These are phyloP conservation scores for Marronus borbonicus DNA, from an alignment of 2,888 invertebrate species.

Conservation along the genomic window DNA sequence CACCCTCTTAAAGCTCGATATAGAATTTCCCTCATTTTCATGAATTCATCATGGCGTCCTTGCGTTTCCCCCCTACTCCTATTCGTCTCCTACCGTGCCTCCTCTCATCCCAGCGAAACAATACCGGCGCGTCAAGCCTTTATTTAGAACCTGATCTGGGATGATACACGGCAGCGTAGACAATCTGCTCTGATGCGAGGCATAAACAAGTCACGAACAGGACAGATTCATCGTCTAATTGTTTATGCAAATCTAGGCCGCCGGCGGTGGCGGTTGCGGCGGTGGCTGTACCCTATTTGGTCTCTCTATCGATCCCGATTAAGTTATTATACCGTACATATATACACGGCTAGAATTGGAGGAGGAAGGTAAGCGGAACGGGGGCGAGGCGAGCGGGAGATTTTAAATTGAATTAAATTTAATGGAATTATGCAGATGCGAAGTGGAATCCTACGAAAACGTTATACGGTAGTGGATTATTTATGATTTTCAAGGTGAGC, in stretches of 20 bases:
- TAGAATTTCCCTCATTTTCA: neutral
- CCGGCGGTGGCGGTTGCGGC: neutral
- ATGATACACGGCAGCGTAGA: conserved; percentile 23
- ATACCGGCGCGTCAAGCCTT: conserved; percentile 3
- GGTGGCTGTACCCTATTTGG: neutral
- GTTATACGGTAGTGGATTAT: too few relatives aligned
- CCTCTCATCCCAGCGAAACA: too few relatives aligned
- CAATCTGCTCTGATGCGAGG: conserved; percentile 28
- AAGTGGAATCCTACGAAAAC: too few relatives aligned
- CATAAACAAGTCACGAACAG: conserved; percentile 48
- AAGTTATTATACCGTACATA: conserved; percentile 2
- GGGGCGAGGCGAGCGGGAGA: too few relatives aligned
- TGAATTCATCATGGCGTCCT: conserved; percentile 40
- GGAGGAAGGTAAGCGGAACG: too few relatives aligned
- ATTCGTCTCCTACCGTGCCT: too few relatives aligned
- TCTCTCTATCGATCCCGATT: conserved; percentile 7
- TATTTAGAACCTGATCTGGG: conserved; percentile 23
- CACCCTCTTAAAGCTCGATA: too few relatives aligned
- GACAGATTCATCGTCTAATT: conserved; percentile 45
- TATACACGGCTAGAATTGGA: neutral
- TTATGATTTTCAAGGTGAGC: too few relatives aligned
- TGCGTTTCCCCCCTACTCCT: neutral
- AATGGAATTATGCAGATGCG: too few relatives aligned
- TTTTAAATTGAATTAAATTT: too few relatives aligned
- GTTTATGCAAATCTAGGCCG: conserved; percentile 45